Evolutionary conservation across 2,888 invertebrate species (phyloP), one percentile per base, ranked within the genome.

Genomic region (Gasteruption jaculator): DNA sequence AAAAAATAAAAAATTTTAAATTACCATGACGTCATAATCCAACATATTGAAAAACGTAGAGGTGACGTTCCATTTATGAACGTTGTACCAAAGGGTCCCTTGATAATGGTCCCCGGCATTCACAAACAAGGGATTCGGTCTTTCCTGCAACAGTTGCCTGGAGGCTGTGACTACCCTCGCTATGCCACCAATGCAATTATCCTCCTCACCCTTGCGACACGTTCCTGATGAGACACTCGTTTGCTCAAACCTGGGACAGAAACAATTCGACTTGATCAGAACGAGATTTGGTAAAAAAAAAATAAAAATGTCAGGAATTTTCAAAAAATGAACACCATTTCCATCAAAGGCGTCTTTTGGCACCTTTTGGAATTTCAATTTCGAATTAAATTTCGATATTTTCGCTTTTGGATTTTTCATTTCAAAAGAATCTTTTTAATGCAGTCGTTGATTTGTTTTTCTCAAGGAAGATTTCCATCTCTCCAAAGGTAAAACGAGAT

Each of bases 61-160:
- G 0, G 86, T 86, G 1, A 84, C 79, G 51, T 82, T 82, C 82
- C 85, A 85, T 54, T 80, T 78, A n/a, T 82, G 76, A 4, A 85
- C 58, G 12, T 81, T 83, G 59, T 88, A 89, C 85, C 87, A 91
- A n/a, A 87, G 74, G 0, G 89, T 89, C 0, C 91, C 91, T 63
- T 89, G 88, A 65, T 82, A 91, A 62, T 84, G 84, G 68, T 91
- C 91, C 0, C 91, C 91, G 0, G 84, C 90, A 61, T 90, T 88
- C 40, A 91, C 68, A 22, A 88, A 78, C 14, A 91, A 66, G 0
- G 83, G 75, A 46, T 84, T 74, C 2, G 72, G 59, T 47, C 80
- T 77, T 15, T 68, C 63, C 6, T 72, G 71, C 14, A 82, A 75
- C 5, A 66, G 44, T 19, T 45, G 45, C 27, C 48, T 48, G 16